Percentiles rank a stretch among this genome's conserved stretches.
These are phyloP conservation scores for Brassicogethes aeneus DNA, from an alignment of 2,888 invertebrate species.

Conservation along the genomic window DNA sequence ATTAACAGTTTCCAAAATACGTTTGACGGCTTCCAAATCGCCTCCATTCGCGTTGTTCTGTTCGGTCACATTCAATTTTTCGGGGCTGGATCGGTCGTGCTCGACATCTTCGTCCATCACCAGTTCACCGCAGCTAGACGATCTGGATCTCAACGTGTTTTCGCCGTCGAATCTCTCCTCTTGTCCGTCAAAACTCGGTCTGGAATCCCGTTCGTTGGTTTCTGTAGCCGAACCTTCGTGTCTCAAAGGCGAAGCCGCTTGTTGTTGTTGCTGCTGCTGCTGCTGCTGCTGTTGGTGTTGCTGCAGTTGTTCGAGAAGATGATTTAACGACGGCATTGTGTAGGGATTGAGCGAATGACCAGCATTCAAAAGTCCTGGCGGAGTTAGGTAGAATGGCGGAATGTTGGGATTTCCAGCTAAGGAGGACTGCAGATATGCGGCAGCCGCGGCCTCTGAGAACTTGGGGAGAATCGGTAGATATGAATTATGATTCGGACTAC, in stretches of 20 bases:
- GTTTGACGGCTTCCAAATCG: conserved; percentile 56
- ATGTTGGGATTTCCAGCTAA: conserved; percentile 47
- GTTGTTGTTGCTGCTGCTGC: conserved; percentile 30
- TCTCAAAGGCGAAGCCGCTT: conserved; percentile 10
- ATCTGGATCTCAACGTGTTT: conserved; percentile 40
- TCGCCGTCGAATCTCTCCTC: conserved; percentile 31
- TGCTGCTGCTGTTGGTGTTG: conserved; percentile 46
- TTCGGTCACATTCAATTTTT: conserved; percentile 25
- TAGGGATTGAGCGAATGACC: conserved; percentile 40
- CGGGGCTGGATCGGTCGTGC: conserved; percentile 35
- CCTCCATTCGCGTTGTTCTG: conserved; percentile 41
- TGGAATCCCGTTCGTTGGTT: conserved; percentile 21
- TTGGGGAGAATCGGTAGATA: conserved; percentile 70
- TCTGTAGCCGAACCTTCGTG: not conserved
- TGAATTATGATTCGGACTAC: conserved; percentile 48
- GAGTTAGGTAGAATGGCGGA: conserved; percentile 53
- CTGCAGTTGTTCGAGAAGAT: conserved; percentile 60
- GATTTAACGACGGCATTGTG: conserved; percentile 51
- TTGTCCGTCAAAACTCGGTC: conserved; percentile 23
- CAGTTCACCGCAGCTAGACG: conserved; percentile 45
- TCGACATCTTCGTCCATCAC: conserved; percentile 62
- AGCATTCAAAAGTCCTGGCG: conserved; percentile 44
- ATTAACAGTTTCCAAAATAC: conserved; percentile 66
- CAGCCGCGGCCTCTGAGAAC: conserved; percentile 55
- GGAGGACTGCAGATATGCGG: conserved; percentile 45